phyloP scores from a whole-genome alignment of 2,888 invertebrate species.

The Brassicogethes aeneus region DNA sequence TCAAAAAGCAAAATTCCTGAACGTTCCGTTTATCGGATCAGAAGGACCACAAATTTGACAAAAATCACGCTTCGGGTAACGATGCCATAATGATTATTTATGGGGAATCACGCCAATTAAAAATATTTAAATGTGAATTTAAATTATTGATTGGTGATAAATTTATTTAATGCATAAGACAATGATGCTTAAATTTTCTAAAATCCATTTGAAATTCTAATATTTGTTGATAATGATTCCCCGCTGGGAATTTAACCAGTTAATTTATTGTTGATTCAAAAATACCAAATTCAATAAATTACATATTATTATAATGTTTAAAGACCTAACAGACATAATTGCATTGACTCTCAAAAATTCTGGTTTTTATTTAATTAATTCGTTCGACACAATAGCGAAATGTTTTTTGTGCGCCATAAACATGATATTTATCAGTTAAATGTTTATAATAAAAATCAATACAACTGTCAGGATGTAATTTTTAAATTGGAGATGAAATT shows the following conservation, averaged over 20 bases:
- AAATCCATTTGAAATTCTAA: too few relatives aligned
- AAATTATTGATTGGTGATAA: conserved; percentile 4
- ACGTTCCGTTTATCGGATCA: conserved; percentile 29
- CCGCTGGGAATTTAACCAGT: too few relatives aligned
- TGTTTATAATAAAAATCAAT: background rate
- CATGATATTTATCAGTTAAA: background rate
- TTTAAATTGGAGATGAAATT: background rate
- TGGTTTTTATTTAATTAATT: too few relatives aligned
- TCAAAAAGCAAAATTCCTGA: conserved; percentile 65
- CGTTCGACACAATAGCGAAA: too few relatives aligned
- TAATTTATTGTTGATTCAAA: too few relatives aligned
- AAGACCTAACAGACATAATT: too few relatives aligned
- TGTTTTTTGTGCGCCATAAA: background rate
- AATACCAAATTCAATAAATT: too few relatives aligned
- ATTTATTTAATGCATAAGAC: conserved; percentile 1
- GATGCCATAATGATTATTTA: background rate
- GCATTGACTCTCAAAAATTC: too few relatives aligned
- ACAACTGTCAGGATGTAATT: background rate
- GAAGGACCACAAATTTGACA: conserved; percentile 7
- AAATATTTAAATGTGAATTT: conserved; percentile 4
- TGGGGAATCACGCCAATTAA: background rate
- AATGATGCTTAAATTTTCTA: too few relatives aligned
- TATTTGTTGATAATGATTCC: too few relatives aligned
- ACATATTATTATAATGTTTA: too few relatives aligned
- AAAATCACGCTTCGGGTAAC: background rate